Evolutionary conservation across 2,113 vertebrate species (phyloP).

Genomic region (Promerops cafer): DNA sequence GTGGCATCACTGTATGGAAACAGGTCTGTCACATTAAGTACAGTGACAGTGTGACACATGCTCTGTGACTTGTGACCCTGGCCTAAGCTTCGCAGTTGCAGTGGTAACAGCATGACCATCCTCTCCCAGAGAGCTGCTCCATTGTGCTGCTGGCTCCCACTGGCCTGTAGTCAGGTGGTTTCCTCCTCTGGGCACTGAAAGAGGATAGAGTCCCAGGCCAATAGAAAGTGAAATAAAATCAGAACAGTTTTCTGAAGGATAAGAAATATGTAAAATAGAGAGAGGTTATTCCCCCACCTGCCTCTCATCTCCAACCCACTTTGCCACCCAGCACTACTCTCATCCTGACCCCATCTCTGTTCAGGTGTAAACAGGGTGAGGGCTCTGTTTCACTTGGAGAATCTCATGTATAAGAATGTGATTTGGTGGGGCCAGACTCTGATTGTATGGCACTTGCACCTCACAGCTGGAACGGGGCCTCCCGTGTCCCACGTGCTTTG

Average conservation of each 20-base stretch:
- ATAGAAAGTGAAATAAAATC: neutral
- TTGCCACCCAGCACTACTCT: neutral
- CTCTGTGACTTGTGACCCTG: neutral
- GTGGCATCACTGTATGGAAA: neutral
- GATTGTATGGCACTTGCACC: neutral
- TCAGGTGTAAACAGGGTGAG: neutral
- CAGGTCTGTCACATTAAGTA: neutral
- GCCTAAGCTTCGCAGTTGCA: neutral
- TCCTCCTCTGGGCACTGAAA: neutral
- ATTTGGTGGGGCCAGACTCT: neutral
- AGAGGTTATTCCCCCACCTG: neutral
- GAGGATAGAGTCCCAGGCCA: neutral
- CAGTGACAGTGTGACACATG: neutral
- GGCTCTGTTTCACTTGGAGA: neutral
- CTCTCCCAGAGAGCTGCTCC: neutral
- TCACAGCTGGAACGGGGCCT: neutral
- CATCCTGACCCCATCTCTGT: neutral
- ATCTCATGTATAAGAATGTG: neutral
- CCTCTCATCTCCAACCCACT: neutral
- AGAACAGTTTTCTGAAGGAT: neutral
- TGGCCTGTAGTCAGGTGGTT: neutral
- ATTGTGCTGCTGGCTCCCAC: neutral
- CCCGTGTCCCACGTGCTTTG: neutral
- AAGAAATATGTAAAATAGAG: neutral
- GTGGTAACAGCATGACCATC: neutral